Percentiles rank a stretch among this genome's conserved stretches.
Evolutionary conservation across 2,113 vertebrate genomes (phyloP).

Genomic region (Ptilonorhynchus violaceus): DNA sequence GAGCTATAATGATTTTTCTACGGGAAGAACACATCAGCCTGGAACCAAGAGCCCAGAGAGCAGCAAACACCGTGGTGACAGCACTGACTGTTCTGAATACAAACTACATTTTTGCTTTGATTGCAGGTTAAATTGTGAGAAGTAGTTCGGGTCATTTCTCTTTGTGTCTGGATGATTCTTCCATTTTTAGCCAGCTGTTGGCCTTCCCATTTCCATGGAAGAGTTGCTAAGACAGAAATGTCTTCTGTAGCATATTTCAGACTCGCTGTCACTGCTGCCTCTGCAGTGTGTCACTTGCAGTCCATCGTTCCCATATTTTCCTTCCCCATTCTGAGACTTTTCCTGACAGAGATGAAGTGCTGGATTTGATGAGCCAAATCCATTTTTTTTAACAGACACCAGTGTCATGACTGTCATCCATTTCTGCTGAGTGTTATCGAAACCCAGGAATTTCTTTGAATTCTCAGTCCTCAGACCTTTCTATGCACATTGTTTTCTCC

Average conservation of each 20-base stretch:
- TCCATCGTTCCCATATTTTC: not conserved
- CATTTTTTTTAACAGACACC: not conserved
- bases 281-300: slow-evolving; percentile 6
- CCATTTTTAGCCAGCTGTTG: not conserved
- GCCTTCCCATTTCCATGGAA: not conserved
- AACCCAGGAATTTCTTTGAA: not conserved
- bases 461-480: not conserved
- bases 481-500: not conserved
- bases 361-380: not conserved
- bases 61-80: not conserved
- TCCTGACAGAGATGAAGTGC: not conserved
- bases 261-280: not conserved
- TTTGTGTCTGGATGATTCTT: not conserved
- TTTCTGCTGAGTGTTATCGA: not conserved
- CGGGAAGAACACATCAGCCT: not conserved
- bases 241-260: not conserved
- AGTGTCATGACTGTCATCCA: not conserved
- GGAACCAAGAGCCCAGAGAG: not conserved
- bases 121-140: not conserved
- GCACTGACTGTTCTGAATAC: not conserved
- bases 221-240: not conserved
- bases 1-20: not conserved
- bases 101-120: not conserved
- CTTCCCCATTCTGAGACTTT: not conserved
- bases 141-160: not conserved